Evolutionary conservation across 2,113 vertebrate genomes (phyloP), one percentile per base, ranked within the genome.

Genomic region (Cryptomyrus ogoouensis): DNA sequence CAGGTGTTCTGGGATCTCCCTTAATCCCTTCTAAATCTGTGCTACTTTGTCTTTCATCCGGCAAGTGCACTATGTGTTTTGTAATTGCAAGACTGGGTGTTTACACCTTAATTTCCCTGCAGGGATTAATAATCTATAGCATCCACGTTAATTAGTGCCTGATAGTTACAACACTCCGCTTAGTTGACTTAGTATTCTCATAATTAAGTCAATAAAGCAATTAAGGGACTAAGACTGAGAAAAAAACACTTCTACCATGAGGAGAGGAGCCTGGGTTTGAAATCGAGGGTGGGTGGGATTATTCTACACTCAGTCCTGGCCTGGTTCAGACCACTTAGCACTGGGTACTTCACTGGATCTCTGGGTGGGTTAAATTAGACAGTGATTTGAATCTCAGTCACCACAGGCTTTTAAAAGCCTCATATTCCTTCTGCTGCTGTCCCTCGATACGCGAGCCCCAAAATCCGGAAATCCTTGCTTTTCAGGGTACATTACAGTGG

Each of bases 401-500:
- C 17, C 0, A 80, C 35, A 19, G 39, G 74, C 10, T 80, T 80
- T 19, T 2, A 15, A 80, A 80, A 42, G 74, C 74, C 74, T 3
- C 74, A 42, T 21, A 21, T 39, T 80, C 35, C 31, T 42, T 19
- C 74, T 70, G 62, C 1, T 42, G 31, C 35, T 42, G 74, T 80
- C 74, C 74, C 35, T 80, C 5, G 35, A 19, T 80, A 42, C 1
- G 5, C 15, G 0, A 80, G 6, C 13, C 31, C 15, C 2, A 5
- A 39, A 80, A 80, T 80, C 74, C 2, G 2, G 74, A 17, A 17
- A 80, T 1, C 31, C 74, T 19, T 42, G 74, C 39, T 42, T 80
- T 80, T 80, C 74, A 19, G 35, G 74, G 74, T 80, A 80, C 90
- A 93, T 97, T 95, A 99, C 98, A 89, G 97, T 96, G 7, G 98